Conservation (phyloP, 2,113 vertebrate genomes). For the Danio rerio region GRCz12tu NC_133190.1:32263501-32264000, state of each 20-base stretch:
- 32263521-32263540: background rate
- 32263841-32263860: background rate
- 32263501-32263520: background rate
- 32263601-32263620: background rate
- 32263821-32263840: background rate
- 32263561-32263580: background rate
- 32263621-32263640: constrained; percentile 19
- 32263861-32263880: too few relatives aligned
- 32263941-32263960: too few relatives aligned
- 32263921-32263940: too few relatives aligned
- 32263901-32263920: too few relatives aligned
- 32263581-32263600: background rate
- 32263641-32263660: constrained; percentile 1
- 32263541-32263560: background rate
- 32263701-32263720: constrained; percentile 16
- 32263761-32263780: constrained; percentile 5
- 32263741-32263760: constrained; percentile 26
- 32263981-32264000: too few relatives aligned
- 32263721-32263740: constrained; percentile 31
- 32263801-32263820: background rate
- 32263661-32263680: constrained; percentile 22
- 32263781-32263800: constrained; percentile 7
- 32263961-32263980: too few relatives aligned
- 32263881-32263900: too few relatives aligned
- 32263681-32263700: constrained; percentile 44